phyloP scores from a whole-genome alignment of 2,797 vertebrate species.

The Peromyscus nudipes region DNA sequence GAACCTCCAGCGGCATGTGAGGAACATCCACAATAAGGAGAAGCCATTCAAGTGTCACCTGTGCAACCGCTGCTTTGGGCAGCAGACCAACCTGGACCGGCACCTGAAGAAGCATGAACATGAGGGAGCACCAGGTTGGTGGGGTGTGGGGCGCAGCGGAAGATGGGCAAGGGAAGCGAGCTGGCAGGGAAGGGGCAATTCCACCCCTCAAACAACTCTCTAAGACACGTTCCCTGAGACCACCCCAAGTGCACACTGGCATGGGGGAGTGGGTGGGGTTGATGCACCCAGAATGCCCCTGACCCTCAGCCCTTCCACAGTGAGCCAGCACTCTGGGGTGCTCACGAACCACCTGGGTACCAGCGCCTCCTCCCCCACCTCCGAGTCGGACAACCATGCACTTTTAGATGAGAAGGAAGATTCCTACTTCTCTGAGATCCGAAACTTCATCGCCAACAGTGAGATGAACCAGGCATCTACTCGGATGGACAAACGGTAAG shows the following conservation, averaged over 20 bases:
- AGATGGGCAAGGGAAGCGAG: accelerated
- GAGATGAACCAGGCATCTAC: constrained; percentile 96
- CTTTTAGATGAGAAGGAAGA: constrained; percentile 99
- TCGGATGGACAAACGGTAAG: constrained; percentile 96
- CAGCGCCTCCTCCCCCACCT: constrained; percentile 97
- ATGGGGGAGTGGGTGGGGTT: no score
- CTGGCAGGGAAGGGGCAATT: not conserved
- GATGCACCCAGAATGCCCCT: accelerated
- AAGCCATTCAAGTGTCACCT: constrained; percentile 96
- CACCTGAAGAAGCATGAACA: constrained; percentile 95
- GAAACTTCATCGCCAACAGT: constrained; percentile 99
- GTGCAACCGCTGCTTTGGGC: constrained; percentile 95
- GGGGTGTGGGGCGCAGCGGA: accelerated
- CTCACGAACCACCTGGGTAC: constrained; percentile 97
- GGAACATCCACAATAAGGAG: constrained; percentile 97
- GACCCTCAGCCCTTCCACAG: constrained; percentile 67
- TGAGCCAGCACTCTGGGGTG: constrained; percentile 97
- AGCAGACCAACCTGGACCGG: constrained; percentile 95
- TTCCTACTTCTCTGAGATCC: constrained; percentile 99
- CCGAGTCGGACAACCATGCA: constrained; percentile 99
- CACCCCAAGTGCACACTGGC: not conserved
- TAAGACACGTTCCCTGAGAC: not conserved
- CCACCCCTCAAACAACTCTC: not conserved
- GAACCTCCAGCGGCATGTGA: constrained; percentile 94
- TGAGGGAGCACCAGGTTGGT: constrained; percentile 95